phyloP scores from a whole-genome alignment of 2,797 vertebrate genomes.

The Pantherophis vulpinus region DNA sequence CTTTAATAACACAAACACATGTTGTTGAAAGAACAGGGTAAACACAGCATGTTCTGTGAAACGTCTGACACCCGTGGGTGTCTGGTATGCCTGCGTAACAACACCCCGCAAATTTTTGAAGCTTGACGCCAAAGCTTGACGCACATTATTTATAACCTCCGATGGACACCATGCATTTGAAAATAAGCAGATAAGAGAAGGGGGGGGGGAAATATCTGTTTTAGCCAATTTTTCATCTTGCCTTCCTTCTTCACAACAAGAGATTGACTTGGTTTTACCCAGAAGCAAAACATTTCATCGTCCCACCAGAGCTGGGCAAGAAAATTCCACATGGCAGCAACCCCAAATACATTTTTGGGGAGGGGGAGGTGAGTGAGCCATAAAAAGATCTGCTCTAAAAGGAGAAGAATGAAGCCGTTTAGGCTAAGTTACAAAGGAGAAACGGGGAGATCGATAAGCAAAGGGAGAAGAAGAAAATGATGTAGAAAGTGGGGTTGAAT shows the following conservation, averaged over 20 bases:
- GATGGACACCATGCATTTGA: background rate
- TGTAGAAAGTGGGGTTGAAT: background rate
- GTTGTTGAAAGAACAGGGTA: background rate
- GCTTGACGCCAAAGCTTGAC: background rate
- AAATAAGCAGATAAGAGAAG: background rate
- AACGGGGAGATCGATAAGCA: background rate
- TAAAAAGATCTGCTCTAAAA: background rate
- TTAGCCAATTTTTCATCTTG: background rate
- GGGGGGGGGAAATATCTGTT: no score
- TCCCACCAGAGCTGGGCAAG: background rate
- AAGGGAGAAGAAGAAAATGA: background rate
- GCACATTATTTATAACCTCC: background rate
- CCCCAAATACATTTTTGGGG: background rate
- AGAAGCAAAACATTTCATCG: background rate
- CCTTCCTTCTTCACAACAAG: background rate
- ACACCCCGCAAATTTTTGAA: background rate
- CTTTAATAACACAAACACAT: background rate
- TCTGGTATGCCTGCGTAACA: background rate
- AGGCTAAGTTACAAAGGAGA: background rate
- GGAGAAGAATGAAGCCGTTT: background rate
- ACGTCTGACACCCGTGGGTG: background rate
- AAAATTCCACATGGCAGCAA: background rate
- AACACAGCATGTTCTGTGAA: background rate
- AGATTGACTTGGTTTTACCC: background rate
- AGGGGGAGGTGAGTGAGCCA: background rate